phyloP scores from a whole-genome alignment of 1,140 invertebrate genomes.

The Paracyclopina nana region DNA sequence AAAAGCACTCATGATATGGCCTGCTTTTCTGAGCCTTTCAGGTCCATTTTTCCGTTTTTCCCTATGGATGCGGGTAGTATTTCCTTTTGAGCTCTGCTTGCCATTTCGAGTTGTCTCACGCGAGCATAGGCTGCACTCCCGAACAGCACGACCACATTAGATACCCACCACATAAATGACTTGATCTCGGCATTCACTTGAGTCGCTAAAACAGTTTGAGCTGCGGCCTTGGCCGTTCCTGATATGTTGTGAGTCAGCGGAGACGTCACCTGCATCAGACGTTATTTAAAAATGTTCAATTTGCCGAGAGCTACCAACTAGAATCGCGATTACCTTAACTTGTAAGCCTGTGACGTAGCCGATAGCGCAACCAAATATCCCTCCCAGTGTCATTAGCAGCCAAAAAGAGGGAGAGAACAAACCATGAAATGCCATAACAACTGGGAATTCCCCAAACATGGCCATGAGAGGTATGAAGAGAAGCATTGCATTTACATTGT shows the following conservation, averaged over 20 bases:
- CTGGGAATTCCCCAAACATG: slow-evolving; percentile 54
- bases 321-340: too few species aligned
- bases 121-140: slow-evolving; percentile 78
- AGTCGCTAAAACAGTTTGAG: slow-evolving; percentile 87
- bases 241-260: slow-evolving; percentile 97
- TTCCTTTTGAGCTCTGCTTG: too few species aligned
- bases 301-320: too few species aligned
- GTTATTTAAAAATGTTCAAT: too few species aligned
- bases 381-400: slow-evolving; percentile 62
- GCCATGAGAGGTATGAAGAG: slow-evolving; percentile 78
- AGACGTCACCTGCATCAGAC: too few species aligned
- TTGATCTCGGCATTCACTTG: slow-evolving; percentile 70
- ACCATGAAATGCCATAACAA: too few species aligned
- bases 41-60: too few species aligned
- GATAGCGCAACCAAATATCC: slow-evolving; percentile 88
- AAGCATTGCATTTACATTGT: slow-evolving; percentile 80
- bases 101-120: slow-evolving; percentile 71
- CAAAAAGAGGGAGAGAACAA: slow-evolving; percentile 57
- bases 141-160: slow-evolving; percentile 67
- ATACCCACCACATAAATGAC: slow-evolving; percentile 77
- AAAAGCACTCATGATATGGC: too few species aligned
- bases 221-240: slow-evolving; percentile 95
- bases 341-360: slow-evolving; percentile 88
- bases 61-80: too few species aligned
- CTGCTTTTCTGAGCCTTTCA: too few species aligned